A percentile compares a stretch with the other conserved stretches of the same genome.
These are phyloP conservation scores for Scomber japonicus DNA, from an alignment of 2,113 vertebrate species.

Conservation along the genomic window DNA sequence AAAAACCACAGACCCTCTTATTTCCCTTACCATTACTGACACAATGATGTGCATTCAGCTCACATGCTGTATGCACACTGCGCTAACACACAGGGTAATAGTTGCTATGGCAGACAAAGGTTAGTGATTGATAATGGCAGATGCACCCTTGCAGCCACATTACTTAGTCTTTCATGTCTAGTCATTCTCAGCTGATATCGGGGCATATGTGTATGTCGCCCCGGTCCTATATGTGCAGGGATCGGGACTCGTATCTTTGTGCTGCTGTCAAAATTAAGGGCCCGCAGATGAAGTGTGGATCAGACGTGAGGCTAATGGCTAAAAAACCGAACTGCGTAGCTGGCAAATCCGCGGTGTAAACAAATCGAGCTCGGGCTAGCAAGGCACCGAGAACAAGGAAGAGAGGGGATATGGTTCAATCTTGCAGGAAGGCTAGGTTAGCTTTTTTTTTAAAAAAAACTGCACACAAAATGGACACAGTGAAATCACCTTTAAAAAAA, in stretches of 20 bases:
- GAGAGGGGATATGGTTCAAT: constrained; percentile 18
- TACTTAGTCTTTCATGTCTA: constrained; percentile 22
- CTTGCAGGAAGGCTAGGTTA: neutral
- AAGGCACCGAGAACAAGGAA: constrained; percentile 53
- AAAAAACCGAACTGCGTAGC: constrained; percentile 81
- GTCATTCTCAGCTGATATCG: constrained; percentile 22
- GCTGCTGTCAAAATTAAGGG: constrained; percentile 63
- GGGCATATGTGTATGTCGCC: neutral
- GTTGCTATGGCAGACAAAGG: constrained; percentile 77
- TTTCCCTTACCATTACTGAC: constrained; percentile 7
- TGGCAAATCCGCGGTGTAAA: constrained; percentile 83
- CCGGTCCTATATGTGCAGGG: neutral
- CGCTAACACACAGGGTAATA: constrained; percentile 56
- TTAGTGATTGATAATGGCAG: constrained; percentile 77
- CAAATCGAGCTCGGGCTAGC: constrained; percentile 74
- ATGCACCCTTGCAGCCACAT: constrained; percentile 63
- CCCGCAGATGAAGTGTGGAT: constrained; percentile 50
- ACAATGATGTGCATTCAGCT: constrained; percentile 50
- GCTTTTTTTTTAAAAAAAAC: constrained; percentile 20
- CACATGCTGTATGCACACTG: constrained; percentile 53
- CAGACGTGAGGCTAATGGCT: constrained; percentile 70
- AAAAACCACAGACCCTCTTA: neutral
- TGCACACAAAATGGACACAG: constrained; percentile 47
- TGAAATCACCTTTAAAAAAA: constrained; percentile 17
- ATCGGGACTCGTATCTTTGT: constrained; percentile 9